A percentile compares a stretch with the other conserved stretches of the same genome.
phyloP scores from a whole-genome alignment of 2,888 invertebrate species.

The Erpobdella octoculata region DNA sequence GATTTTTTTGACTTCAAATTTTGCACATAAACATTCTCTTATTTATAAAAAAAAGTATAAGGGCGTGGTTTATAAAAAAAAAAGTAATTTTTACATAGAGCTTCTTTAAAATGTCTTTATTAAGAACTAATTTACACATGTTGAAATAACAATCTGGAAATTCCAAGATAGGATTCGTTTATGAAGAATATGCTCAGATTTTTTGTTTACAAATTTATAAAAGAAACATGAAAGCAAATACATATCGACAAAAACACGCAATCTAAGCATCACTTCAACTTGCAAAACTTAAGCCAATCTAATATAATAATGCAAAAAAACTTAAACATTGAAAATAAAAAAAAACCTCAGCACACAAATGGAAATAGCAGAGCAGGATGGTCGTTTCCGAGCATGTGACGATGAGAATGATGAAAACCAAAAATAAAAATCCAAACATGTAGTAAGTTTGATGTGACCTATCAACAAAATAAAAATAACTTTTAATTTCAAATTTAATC shows the following conservation, averaged over 20 bases:
- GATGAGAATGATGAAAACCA: slow-evolving; percentile 91
- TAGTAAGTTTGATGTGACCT: slow-evolving; percentile 89
- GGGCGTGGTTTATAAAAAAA: no score
- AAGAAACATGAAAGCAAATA: slow-evolving; percentile 37
- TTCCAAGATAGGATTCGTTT: no score
- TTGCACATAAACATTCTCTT: no score
- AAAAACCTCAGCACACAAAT: slow-evolving; percentile 85
- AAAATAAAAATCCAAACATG: slow-evolving; percentile 97
- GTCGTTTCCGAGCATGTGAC: slow-evolving; percentile 99
- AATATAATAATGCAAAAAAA: background rate
- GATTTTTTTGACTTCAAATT: no score
- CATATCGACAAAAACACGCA: background rate
- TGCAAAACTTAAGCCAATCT: background rate
- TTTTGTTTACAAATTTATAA: slow-evolving; percentile 86
- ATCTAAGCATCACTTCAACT: background rate
- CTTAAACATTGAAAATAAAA: background rate
- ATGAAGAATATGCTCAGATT: no score
- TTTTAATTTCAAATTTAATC: no score
- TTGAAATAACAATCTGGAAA: no score
- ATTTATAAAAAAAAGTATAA: no score
- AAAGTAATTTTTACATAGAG: no score
- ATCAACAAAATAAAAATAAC: slow-evolving; percentile 28
- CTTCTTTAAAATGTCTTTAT: no score
- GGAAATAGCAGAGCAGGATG: slow-evolving; percentile 93
- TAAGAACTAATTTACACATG: no score